phyloP scores from a whole-genome alignment of 2,113 vertebrate genomes.

The Motacilla tschutschensis region DNA sequence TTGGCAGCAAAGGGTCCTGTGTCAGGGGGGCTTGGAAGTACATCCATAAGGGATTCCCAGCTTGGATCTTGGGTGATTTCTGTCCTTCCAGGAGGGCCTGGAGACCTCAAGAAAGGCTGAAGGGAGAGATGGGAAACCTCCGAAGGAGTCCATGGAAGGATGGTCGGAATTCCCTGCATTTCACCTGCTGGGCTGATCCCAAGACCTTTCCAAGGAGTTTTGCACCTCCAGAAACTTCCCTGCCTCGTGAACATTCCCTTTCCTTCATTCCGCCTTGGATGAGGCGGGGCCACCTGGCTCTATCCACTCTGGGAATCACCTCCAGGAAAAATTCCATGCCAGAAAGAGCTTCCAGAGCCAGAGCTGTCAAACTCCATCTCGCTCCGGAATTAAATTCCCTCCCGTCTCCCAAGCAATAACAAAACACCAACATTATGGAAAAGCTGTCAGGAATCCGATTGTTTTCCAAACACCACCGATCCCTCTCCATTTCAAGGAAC shows the following conservation, averaged over 20 bases:
- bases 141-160: rapidly evolving
- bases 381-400: neutral
- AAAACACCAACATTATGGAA: neutral
- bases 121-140: rapidly evolving
- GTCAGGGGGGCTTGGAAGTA: rapidly evolving
- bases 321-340: neutral
- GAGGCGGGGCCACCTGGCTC: neutral
- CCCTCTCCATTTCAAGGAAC: slow-evolving; percentile 40
- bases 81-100: neutral
- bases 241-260: rapidly evolving
- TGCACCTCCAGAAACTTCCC: neutral
- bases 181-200: neutral
- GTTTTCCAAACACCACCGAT: slow-evolving; percentile 23
- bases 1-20: rapidly evolving
- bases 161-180: rapidly evolving
- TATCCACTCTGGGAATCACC: neutral
- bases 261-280: neutral
- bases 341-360: neutral
- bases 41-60: rapidly evolving
- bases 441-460: neutral
- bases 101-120: neutral
- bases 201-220: neutral
- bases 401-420: neutral
- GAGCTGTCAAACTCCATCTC: neutral
- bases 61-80: too few relatives aligned